These are phyloP conservation scores for Caerostris extrusa DNA, from an alignment of 1,140 invertebrate species.

Conservation along the genomic window DNA sequence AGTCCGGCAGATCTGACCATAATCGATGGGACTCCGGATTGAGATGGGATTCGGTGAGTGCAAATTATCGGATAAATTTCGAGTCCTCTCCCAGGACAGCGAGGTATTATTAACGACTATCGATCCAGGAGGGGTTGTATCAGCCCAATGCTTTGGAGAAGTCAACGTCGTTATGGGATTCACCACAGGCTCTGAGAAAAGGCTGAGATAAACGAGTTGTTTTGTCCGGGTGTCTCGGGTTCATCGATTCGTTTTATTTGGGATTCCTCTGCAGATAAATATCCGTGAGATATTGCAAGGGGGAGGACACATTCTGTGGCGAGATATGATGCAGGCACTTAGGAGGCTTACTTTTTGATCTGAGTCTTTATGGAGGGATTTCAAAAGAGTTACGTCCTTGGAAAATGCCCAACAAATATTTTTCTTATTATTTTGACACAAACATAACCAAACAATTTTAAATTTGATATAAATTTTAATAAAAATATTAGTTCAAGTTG, in stretches of 20 bases:
- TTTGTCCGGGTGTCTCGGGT: background rate
- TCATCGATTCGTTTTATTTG: conserved; percentile 33
- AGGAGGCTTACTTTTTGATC: background rate
- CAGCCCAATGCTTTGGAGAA: conserved; percentile 35
- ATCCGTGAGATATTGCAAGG: background rate
- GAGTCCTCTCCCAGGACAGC: conserved; percentile 1
- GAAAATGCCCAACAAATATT: no score
- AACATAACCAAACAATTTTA: no score
- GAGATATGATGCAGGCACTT: background rate
- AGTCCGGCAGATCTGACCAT: conserved; percentile 12
- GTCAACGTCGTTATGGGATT: conserved; percentile 48
- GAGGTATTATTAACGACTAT: conserved; percentile 58
- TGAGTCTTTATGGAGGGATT: no score
- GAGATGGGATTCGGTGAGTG: conserved; percentile 32
- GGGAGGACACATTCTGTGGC: background rate
- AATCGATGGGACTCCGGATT: conserved; percentile 43
- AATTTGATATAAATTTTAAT: no score
- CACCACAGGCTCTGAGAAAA: background rate
- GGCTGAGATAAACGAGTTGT: conserved; percentile 8
- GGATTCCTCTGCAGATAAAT: conserved; percentile 1
- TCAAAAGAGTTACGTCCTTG: no score
- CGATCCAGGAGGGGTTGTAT: background rate
- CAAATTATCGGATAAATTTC: conserved; percentile 73
- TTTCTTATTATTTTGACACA: no score
- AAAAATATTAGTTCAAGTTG: no score